Percentiles rank a stretch among this genome's conserved stretches.
Conservation (phyloP, 1,140 invertebrate genomes). For the Zaprionus nigranus region DNA sequence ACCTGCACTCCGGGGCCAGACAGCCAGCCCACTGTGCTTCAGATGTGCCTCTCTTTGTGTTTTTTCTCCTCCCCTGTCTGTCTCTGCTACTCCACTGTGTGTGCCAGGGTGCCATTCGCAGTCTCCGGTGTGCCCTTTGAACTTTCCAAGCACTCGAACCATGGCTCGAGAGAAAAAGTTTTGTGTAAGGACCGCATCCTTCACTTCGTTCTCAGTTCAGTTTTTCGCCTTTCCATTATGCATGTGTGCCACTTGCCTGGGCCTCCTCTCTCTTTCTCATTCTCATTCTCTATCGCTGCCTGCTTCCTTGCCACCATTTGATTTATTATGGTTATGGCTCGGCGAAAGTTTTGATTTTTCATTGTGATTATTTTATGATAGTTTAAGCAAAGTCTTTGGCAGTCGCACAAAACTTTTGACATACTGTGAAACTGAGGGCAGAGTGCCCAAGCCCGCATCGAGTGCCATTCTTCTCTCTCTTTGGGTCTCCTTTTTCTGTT, state of each 20-base stretch:
- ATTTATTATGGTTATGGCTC: constrained; percentile 60
- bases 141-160: constrained; percentile 66
- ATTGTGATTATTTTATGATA: constrained; percentile 82
- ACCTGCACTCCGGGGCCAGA: constrained; percentile 31
- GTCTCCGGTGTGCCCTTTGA: constrained; percentile 53
- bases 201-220: constrained; percentile 14
- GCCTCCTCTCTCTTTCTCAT: constrained; percentile 3
- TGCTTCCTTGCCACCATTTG: constrained; percentile 32
- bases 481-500: neutral
- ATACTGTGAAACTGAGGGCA: constrained; percentile 22
- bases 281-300: neutral
- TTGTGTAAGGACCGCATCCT: constrained; percentile 39
- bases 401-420: constrained; percentile 55
- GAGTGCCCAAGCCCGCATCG: constrained; percentile 26
- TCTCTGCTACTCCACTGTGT: constrained; percentile 1
- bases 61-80: neutral
- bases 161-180: constrained; percentile 62
- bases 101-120: constrained; percentile 28
- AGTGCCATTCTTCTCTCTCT: constrained; percentile 20
- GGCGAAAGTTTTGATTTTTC: constrained; percentile 69
- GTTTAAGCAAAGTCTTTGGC: constrained; percentile 60
- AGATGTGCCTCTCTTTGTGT: neutral
- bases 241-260: constrained; percentile 42
- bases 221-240: constrained; percentile 60
- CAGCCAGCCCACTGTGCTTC: constrained; percentile 14